A percentile compares a stretch with the other conserved stretches of the same genome.
Evolutionary conservation across 2,797 vertebrate species (phyloP).

Genomic region (Gymnodraco acuticeps): DNA sequence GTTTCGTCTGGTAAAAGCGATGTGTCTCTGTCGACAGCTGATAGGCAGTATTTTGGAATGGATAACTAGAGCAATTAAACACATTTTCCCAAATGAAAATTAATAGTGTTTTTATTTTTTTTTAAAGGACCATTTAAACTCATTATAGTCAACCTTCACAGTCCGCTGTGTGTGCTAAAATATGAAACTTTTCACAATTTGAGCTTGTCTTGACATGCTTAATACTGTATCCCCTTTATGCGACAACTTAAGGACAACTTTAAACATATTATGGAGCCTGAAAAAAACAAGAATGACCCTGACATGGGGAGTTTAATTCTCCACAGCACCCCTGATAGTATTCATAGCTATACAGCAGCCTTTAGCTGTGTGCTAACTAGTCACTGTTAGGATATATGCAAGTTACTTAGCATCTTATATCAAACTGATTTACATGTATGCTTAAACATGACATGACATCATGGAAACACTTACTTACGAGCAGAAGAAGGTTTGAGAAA

Average conservation of each 20-base stretch:
- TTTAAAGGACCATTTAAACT: background rate
- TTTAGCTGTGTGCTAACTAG: background rate
- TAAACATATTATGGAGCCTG: no score
- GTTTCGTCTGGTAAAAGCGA: slow-evolving; percentile 37
- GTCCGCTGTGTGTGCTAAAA: background rate
- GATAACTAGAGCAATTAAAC: slow-evolving; percentile 34
- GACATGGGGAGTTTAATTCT: no score
- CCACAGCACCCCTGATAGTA: no score
- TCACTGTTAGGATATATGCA: background rate
- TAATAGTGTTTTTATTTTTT: background rate
- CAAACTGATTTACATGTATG: background rate
- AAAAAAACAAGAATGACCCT: no score
- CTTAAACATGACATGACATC: background rate
- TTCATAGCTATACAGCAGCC: no score
- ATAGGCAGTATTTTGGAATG: slow-evolving; percentile 49
- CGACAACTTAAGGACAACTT: no score
- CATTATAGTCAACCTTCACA: background rate
- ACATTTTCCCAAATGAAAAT: background rate
- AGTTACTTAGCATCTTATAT: background rate
- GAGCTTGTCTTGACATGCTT: no score
- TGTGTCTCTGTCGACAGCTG: slow-evolving; percentile 46
- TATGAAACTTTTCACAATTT: background rate
- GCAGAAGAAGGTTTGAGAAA: background rate
- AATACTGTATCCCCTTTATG: no score
- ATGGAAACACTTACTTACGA: background rate